Conservation (phyloP, 2,113 vertebrate species). For the Oncorhynchus mykiss region DNA sequence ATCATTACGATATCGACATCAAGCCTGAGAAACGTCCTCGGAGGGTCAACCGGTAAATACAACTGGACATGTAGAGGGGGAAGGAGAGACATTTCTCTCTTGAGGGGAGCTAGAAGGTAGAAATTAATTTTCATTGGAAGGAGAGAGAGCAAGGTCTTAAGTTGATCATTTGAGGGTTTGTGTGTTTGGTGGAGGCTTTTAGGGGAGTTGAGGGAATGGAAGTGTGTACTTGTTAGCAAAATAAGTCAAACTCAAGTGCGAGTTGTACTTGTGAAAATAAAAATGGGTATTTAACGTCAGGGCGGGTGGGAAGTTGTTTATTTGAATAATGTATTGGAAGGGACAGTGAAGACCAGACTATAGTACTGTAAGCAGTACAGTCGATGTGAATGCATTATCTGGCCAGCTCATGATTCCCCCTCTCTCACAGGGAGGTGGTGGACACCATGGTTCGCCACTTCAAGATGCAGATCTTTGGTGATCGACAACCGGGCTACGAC, state of each 20-base stretch:
- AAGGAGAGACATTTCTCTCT: not conserved
- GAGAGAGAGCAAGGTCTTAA: not conserved
- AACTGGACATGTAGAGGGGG: not conserved
- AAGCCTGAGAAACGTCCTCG: conserved; percentile 98
- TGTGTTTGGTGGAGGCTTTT: too few relatives aligned
- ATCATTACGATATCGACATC: conserved; percentile 99
- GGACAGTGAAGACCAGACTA: too few relatives aligned
- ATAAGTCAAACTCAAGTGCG: too few relatives aligned
- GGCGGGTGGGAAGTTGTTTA: not conserved
- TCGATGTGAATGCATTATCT: not conserved
- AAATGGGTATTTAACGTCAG: not conserved
- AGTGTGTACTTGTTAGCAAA: too few relatives aligned
- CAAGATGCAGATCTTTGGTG: conserved; percentile 99
- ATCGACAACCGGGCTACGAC: conserved; percentile 95
- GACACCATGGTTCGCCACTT: conserved; percentile 99
- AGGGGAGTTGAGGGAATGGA: too few relatives aligned
- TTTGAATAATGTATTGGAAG: too few relatives aligned
- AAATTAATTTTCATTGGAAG: not conserved
- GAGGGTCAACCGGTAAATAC: conserved; percentile 91
- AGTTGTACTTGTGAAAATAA: not conserved
- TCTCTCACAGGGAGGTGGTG: conserved; percentile 87
- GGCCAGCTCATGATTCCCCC: too few relatives aligned
- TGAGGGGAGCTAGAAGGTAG: not conserved
- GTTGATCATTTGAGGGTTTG: too few relatives aligned
- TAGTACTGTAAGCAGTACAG: too few relatives aligned